phyloP scores from a whole-genome alignment of 2,113 vertebrate genomes.

The Pangasianodon gigas region DNA sequence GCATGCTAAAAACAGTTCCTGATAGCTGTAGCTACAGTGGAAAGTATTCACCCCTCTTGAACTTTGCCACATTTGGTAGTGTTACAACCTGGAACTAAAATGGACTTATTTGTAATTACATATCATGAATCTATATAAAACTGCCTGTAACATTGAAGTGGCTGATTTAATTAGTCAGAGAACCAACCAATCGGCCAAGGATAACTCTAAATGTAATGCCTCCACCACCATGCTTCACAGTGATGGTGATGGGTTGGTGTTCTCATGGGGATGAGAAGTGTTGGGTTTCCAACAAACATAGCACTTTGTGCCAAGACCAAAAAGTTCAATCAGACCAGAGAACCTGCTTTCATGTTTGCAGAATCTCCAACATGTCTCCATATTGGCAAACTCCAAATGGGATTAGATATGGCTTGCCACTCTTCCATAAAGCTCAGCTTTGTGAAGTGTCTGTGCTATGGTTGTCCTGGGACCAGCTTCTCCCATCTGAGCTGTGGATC shows the following conservation, averaged over 20 bases:
- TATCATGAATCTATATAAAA: background rate
- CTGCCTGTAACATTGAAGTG: background rate
- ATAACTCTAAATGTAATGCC: background rate
- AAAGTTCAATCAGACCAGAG: background rate
- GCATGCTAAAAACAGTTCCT: background rate
- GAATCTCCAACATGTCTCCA: background rate
- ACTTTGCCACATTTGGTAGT: background rate
- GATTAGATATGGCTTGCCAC: background rate
- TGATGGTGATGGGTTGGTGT: background rate
- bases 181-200: background rate
- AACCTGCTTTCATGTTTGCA: background rate
- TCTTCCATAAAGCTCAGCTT: background rate
- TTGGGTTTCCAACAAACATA: background rate
- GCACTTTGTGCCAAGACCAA: background rate
- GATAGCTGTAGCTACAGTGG: background rate
- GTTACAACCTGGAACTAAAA: background rate
- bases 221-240: background rate
- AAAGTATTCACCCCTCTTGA: background rate
- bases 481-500: background rate
- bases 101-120: background rate
- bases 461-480: background rate
- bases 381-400: background rate
- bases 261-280: background rate
- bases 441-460: background rate
- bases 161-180: background rate